A percentile compares a stretch with the other conserved stretches of the same genome.
These are phyloP conservation scores for Sebastiscus tertius DNA, from an alignment of 2,797 vertebrate species.

Conservation along the genomic window DNA sequence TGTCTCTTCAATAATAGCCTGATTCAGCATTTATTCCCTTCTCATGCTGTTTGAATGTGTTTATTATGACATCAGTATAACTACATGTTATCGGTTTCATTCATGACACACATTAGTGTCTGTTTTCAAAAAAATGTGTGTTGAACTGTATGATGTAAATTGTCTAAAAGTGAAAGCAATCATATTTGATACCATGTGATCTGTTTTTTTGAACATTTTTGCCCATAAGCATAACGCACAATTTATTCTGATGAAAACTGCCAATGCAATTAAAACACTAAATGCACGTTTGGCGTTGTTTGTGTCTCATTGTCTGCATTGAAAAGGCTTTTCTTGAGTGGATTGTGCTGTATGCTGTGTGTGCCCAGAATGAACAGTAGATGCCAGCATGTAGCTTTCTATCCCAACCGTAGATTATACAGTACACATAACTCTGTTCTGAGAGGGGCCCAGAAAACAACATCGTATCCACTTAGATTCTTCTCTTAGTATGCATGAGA, in stretches of 20 bases:
- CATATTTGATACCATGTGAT: neutral
- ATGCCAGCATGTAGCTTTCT: conserved; percentile 50
- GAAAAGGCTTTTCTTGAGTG: neutral
- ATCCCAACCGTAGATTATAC: neutral
- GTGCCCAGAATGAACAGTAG: conserved; percentile 54
- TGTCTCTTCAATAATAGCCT: neutral
- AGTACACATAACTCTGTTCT: neutral
- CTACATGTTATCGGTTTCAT: conserved; percentile 23
- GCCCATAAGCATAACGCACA: neutral
- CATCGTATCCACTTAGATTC: neutral
- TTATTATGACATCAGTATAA: conserved; percentile 13
- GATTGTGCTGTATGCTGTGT: neutral
- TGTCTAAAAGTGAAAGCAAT: conserved; percentile 2
- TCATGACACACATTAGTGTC: conserved; percentile 11
- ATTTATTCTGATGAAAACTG: conserved; percentile 22
- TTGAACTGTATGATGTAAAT: conserved; percentile 7
- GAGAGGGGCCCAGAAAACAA: neutral
- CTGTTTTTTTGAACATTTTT: neutral
- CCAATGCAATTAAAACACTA: conserved; percentile 61
- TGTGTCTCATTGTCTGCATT: neutral
- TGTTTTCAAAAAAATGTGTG: conserved; percentile 9
- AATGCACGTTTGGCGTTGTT: neutral
- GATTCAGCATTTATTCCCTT: conserved; percentile 9
- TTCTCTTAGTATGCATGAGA: conserved; percentile 36
- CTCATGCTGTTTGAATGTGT: neutral